Percentiles rank a stretch among this genome's conserved stretches.
Evolutionary conservation across 2,888 invertebrate species (phyloP).

Genomic region (Therioaphis trifolii): DNA sequence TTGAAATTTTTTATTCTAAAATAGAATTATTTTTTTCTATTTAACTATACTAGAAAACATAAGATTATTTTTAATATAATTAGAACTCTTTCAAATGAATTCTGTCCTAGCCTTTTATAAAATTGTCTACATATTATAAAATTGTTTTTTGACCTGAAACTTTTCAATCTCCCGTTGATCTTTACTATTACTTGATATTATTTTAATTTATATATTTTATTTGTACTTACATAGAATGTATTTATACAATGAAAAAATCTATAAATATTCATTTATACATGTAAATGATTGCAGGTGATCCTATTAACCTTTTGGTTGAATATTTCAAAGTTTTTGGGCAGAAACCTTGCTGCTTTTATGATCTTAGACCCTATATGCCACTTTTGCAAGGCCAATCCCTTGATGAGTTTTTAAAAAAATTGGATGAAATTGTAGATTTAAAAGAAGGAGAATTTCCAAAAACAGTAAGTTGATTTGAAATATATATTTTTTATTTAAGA

Average conservation of each 20-base stretch:
- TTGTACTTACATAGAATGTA: neutral
- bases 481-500: neutral
- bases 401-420: constrained; percentile 59
- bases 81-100: no score
- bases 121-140: no score
- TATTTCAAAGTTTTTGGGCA: constrained; percentile 87
- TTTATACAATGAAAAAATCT: neutral
- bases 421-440: constrained; percentile 53
- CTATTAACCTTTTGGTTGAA: constrained; percentile 78
- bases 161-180: neutral
- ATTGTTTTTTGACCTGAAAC: neutral
- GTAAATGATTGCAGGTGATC: constrained; percentile 66
- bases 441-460: constrained; percentile 63
- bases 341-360: constrained; percentile 87
- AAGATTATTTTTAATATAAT: no score
- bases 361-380: constrained; percentile 82
- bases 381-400: constrained; percentile 75
- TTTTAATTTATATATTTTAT: neutral
- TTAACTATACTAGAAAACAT: no score
- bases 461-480: constrained; percentile 66
- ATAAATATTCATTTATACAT: neutral
- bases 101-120: no score
- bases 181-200: neutral
- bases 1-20: neutral
- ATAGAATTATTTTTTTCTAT: neutral